A percentile compares a stretch with the other conserved stretches of the same genome.
phyloP scores from a whole-genome alignment of 2,113 vertebrate genomes.

The Heterotis niloticus region DNA sequence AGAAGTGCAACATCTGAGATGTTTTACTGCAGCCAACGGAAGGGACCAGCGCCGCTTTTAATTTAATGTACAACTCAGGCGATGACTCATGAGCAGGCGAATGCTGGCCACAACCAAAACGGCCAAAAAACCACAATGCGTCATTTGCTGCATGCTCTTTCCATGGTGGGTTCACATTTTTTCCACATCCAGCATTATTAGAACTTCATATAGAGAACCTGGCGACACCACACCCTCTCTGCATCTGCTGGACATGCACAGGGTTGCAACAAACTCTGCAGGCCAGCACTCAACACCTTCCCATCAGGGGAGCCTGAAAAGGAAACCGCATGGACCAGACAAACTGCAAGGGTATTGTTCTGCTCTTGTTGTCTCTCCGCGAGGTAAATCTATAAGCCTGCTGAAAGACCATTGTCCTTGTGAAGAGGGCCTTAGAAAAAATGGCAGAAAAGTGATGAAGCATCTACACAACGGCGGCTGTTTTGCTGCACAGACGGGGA shows the following conservation, averaged over 20 bases:
- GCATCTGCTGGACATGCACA: background rate
- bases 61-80: conserved; percentile 15
- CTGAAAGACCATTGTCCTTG: background rate
- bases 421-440: background rate
- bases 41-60: background rate
- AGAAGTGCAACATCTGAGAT: background rate
- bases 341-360: background rate
- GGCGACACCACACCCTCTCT: background rate
- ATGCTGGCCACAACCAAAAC: background rate
- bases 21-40: conserved; percentile 8
- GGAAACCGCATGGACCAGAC: no score
- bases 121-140: background rate
- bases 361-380: background rate
- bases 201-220: background rate
- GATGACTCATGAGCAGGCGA: conserved; percentile 2
- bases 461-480: background rate
- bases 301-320: background rate
- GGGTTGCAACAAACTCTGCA: background rate
- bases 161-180: conserved; percentile 8
- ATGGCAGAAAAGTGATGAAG: background rate
- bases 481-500: background rate
- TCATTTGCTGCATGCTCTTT: conserved; percentile 7
- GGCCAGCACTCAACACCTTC: background rate
- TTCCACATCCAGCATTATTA: background rate
- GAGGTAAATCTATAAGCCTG: background rate